A percentile compares a stretch with the other conserved stretches of the same genome.
Conservation (phyloP, 2,113 vertebrate genomes). For the Numida meleagris region DNA sequence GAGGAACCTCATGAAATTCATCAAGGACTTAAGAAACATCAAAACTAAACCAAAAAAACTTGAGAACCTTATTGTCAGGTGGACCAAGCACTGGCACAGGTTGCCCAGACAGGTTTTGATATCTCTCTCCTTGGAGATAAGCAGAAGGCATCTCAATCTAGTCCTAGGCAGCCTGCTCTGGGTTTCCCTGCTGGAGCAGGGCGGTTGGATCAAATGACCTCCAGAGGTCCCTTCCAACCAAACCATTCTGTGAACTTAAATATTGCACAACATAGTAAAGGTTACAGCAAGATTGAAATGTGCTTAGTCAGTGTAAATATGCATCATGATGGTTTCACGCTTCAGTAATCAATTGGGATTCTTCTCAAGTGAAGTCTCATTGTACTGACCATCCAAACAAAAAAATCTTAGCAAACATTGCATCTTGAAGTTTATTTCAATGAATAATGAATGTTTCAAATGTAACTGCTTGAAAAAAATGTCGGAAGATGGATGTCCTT, state of each 20-base stretch:
- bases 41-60: neutral
- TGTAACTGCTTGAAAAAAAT: neutral
- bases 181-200: neutral
- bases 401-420: slow-evolving; percentile 1
- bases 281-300: neutral
- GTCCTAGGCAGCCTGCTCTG: neutral
- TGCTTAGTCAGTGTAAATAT: slow-evolving; percentile 31
- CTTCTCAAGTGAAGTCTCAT: slow-evolving; percentile 14
- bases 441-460: slow-evolving; percentile 14
- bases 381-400: neutral
- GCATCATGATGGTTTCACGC: neutral
- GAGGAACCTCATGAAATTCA: neutral
- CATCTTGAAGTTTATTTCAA: neutral
- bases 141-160: neutral
- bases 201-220: neutral
- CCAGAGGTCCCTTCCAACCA: neutral
- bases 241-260: neutral
- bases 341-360: neutral
- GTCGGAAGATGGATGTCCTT: neutral
- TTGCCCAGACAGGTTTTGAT: neutral
- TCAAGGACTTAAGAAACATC: neutral
- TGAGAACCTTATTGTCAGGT: neutral
- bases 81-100: neutral
- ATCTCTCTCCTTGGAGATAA: neutral
- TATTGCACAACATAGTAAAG: neutral